These are phyloP conservation scores for Ectropis grisescens DNA, from an alignment of 1,140 invertebrate species.

Conservation along the genomic window DNA sequence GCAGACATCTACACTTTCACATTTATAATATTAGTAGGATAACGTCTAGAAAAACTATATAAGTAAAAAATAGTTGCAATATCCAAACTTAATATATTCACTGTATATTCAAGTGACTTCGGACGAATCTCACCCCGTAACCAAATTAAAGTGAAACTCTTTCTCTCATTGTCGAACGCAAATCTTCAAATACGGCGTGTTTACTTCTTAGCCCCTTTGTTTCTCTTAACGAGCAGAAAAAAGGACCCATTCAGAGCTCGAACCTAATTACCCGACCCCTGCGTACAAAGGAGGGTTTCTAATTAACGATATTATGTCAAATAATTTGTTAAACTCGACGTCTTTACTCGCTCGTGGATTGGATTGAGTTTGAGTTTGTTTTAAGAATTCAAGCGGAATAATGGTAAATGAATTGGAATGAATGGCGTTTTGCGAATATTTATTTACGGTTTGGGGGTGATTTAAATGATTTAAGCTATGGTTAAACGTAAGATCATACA, in stretches of 20 bases:
- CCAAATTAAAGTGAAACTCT: conserved; percentile 28
- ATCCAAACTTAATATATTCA: too few relatives aligned
- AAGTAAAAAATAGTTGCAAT: too few relatives aligned
- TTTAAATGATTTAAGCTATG: too few relatives aligned
- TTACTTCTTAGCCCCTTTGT: conserved; percentile 62
- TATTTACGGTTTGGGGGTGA: too few relatives aligned
- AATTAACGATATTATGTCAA: conserved; percentile 70
- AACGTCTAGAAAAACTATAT: too few relatives aligned
- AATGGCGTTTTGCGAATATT: too few relatives aligned
- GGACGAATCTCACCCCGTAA: too few relatives aligned
- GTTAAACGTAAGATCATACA: too few relatives aligned
- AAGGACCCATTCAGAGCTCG: conserved; percentile 64
- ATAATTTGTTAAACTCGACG: conserved; percentile 67
- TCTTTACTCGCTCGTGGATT: conserved; percentile 58
- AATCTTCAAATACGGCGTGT: conserved; percentile 59
- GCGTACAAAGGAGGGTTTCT: conserved; percentile 59
- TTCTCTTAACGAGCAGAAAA: conserved; percentile 67
- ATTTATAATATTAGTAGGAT: too few relatives aligned
- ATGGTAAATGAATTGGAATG: neutral
- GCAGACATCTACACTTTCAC: too few relatives aligned
- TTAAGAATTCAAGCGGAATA: conserved; percentile 34
- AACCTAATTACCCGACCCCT: conserved; percentile 63
- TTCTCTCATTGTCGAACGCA: conserved; percentile 51
- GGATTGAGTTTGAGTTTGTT: conserved; percentile 64
- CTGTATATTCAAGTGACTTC: too few relatives aligned